Evolutionary conservation across 2,113 vertebrate genomes (phyloP).

Genomic region (Thomomys bottae): DNA sequence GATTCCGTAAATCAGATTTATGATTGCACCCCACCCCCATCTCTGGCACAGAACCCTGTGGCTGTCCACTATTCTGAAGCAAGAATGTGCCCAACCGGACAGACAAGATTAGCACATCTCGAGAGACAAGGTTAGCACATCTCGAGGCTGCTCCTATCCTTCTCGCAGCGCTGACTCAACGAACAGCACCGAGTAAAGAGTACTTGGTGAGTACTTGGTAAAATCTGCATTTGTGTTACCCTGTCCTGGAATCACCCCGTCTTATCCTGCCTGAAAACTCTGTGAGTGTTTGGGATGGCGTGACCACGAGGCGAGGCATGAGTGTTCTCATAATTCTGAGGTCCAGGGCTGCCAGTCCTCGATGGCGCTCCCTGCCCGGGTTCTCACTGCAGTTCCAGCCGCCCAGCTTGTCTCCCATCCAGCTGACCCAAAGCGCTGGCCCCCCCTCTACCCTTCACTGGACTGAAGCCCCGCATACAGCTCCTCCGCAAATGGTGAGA

Average conservation of each 20-base stretch:
- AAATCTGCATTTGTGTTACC: neutral
- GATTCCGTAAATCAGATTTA: conserved; percentile 84
- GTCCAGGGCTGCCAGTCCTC: neutral
- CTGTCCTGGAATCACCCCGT: neutral
- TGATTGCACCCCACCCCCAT: conserved; percentile 48
- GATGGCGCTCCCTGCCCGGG: too few species aligned
- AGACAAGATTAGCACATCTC: neutral
- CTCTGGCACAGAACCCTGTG: neutral
- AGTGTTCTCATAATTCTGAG: neutral
- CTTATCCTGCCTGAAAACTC: neutral
- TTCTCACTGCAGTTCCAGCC: neutral
- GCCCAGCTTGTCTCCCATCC: neutral
- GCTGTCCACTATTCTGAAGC: conserved; percentile 44
- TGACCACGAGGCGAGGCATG: neutral
- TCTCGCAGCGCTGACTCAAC: neutral
- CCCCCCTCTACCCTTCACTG: neutral
- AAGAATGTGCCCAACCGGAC: neutral
- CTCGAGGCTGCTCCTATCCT: neutral
- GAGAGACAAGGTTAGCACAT: neutral
- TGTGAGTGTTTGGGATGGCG: neutral
- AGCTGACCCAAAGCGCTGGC: neutral
- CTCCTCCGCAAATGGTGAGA: conserved; percentile 18
- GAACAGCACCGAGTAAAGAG: neutral
- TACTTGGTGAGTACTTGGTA: too few species aligned
- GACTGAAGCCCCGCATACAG: conserved; percentile 22